Evolutionary conservation across 2,113 vertebrate genomes (phyloP), one percentile per base, ranked within the genome.

Genomic region (Tenrec ecaudatus): DNA sequence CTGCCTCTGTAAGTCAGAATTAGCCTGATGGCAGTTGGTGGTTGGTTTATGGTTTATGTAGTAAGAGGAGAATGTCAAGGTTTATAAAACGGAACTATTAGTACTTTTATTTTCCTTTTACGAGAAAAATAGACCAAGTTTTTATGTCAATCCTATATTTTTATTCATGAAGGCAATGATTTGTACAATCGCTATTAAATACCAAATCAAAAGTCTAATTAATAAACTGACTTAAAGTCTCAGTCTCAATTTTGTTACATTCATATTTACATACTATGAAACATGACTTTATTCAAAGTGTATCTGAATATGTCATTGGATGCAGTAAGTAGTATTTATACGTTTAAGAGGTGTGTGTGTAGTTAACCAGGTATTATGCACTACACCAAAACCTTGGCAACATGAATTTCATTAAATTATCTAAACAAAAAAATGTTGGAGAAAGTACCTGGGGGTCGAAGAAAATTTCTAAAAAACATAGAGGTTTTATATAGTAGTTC

Each of bases 341-440:
- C 6, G 47, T 53, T 53, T 53, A 53, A 53, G 47, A 53, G 47
- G 12, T 53, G 47, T 53, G 11, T 53, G 15, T 64, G 7, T 60
- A 40, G 38, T 68, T 92, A 80, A 36, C 4, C 66, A 76, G 11
- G 20, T 17, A 10, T 20, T 84, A 23, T 66, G 57, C 40, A 29
- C 57, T 25, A 58, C 79, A 84, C 7, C 47, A 79, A 91, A 87
- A 60, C 20, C 53, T 91, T 47, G 43, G 60, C 78, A 38, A 19
- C 78, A 53, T 80, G 53, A 58, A 79, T 58, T 88, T 92, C 75
- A 66, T 88, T 94, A 84, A 83, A 71, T 83, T 84, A 66, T 31
- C 43, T 73, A 85, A 92, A 31, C 66, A 80, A 27, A 15, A 15
- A 81, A 87, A 84, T 78, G n/a, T 78, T 87, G 57, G 33, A 27